A percentile compares a stretch with the other conserved stretches of the same genome.
These are phyloP conservation scores for Agrochola lychnidis DNA, from an alignment of 2,888 invertebrate species.

Conservation along the genomic window DNA sequence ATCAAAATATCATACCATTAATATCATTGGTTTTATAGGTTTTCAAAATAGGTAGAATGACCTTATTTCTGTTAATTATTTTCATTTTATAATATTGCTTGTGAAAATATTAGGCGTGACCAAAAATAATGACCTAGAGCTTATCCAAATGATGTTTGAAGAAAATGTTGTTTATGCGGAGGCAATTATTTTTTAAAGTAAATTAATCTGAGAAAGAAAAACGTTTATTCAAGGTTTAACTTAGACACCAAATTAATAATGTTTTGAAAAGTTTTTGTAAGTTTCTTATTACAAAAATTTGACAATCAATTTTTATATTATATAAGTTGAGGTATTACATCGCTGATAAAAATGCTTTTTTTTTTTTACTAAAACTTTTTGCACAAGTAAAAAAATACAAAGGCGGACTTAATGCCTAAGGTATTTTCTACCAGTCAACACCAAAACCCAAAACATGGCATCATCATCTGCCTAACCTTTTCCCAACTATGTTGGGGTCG, in stretches of 20 bases:
- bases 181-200: not conserved
- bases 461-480: no score
- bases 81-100: not conserved
- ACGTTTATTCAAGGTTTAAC: not conserved
- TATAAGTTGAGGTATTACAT: no score
- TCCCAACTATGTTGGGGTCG: no score
- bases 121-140: slow-evolving; percentile 2
- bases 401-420: no score
- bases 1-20: not conserved
- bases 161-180: not conserved
- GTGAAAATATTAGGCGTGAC: not conserved
- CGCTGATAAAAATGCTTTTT: no score
- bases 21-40: not conserved
- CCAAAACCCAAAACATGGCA: no score
- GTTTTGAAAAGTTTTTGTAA: no score
- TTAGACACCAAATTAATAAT: not conserved
- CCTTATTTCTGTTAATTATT: not conserved
- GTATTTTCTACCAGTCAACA: no score
- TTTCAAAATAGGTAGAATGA: not conserved
- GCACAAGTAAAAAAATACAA: no score
- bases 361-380: no score
- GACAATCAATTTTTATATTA: no score
- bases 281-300: no score
- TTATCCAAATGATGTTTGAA: slow-evolving; percentile 43
- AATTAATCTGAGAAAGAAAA: not conserved